Evolutionary conservation across 2,113 vertebrate genomes (phyloP).

Genomic region (Empidonax traillii): DNA sequence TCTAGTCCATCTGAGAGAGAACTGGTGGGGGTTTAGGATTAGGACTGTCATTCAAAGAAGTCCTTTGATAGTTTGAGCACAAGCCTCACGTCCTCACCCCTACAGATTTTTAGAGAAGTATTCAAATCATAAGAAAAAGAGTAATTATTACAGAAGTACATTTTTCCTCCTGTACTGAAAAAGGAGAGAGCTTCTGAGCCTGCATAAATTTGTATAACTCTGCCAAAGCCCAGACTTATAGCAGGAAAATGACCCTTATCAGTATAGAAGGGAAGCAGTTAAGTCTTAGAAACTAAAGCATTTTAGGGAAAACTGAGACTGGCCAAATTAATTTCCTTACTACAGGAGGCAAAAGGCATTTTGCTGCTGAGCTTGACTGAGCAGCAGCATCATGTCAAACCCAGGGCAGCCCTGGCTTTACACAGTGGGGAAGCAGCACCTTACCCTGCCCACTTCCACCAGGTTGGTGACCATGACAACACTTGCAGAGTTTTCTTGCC

Average conservation of each 20-base stretch:
- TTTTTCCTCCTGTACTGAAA: background rate
- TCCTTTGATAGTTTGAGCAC: background rate
- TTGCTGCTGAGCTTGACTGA: background rate
- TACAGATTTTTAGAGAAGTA: background rate
- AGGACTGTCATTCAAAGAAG: background rate
- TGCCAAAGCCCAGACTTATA: background rate
- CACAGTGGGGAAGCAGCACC: background rate
- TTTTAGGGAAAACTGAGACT: background rate
- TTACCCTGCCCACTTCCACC: slow-evolving; percentile 98
- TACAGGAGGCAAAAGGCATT: background rate
- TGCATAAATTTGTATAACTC: background rate
- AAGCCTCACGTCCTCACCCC: background rate
- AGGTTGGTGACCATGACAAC: slow-evolving; percentile 99
- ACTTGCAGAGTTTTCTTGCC: slow-evolving; percentile 96
- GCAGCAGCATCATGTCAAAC: rapidly evolving
- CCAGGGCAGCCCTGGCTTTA: background rate
- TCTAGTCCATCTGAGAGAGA: no score
- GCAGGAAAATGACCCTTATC: background rate
- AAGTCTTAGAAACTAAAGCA: background rate
- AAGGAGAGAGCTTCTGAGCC: background rate
- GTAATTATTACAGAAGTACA: background rate
- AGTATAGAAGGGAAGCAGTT: background rate
- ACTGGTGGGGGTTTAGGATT: background rate
- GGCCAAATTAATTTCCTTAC: background rate
- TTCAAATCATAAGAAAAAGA: background rate